A percentile compares a stretch with the other conserved stretches of the same genome.
Evolutionary conservation across 23 tunicate genomes (phyloP).

Genomic region (Halocynthia roretzi): DNA sequence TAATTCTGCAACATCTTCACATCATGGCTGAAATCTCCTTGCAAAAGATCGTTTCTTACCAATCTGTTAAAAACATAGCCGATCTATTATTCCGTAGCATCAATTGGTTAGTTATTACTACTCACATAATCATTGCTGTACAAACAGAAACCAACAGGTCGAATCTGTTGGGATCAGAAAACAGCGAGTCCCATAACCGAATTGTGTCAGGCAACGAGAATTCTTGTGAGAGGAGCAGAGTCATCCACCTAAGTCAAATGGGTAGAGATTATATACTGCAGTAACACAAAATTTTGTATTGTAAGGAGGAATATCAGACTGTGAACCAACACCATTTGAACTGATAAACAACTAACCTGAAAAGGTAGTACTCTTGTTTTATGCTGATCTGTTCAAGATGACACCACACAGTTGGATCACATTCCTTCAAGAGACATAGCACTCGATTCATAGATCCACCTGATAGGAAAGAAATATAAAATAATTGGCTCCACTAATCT

Average conservation of each 20-base stretch:
- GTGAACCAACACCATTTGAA: too few relatives aligned
- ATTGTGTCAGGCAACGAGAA: constrained; percentile 91
- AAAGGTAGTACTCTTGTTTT: constrained; percentile 67
- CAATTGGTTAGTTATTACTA: neutral
- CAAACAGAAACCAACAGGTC: constrained; percentile 64
- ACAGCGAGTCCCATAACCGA: constrained; percentile 83
- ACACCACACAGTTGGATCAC: constrained; percentile 22
- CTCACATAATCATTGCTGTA: constrained; percentile 76
- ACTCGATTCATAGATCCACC: constrained; percentile 58
- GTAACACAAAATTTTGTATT: too few relatives aligned
- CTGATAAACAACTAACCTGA: constrained; percentile 29
- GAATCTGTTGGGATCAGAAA: constrained; percentile 64
- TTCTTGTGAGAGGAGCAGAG: constrained; percentile 94
- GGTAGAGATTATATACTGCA: too few relatives aligned
- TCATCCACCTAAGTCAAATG: constrained; percentile 57
- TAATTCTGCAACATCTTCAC: constrained; percentile 76
- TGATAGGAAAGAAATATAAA: neutral
- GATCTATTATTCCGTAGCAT: neutral
- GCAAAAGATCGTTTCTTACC: constrained; percentile 46
- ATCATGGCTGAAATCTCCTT: constrained; percentile 72
- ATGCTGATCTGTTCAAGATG: constrained; percentile 50
- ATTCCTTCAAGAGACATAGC: constrained; percentile 14
- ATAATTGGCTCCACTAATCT: neutral
- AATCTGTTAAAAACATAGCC: constrained; percentile 11
- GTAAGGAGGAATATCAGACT: too few relatives aligned